Conservation (phyloP, 1,140 invertebrate genomes). For the Meloidogyne hapla region DNA sequence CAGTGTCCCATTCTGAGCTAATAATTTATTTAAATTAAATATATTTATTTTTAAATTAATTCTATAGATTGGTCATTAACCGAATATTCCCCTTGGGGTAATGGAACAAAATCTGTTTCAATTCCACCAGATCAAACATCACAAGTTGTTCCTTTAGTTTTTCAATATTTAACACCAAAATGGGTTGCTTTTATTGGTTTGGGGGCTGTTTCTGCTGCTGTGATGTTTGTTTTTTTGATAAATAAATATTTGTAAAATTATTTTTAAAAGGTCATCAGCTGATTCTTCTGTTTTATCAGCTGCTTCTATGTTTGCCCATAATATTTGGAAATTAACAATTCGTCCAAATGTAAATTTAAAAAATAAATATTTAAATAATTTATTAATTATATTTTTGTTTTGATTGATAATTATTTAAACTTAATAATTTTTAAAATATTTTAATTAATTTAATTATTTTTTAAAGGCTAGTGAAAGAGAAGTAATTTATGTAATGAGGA, state of each 20-base stretch:
- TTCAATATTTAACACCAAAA: slow-evolving; percentile 86
- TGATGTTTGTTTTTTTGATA: slow-evolving; percentile 77
- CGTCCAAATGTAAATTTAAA: slow-evolving; percentile 75
- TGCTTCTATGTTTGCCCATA: slow-evolving; percentile 94
- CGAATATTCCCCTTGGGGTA: slow-evolving; percentile 58
- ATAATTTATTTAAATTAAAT: slow-evolving; percentile 9
- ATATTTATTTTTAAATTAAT: not conserved
- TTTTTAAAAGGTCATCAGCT: slow-evolving; percentile 93
- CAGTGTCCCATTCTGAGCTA: no score
- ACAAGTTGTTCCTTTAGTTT: slow-evolving; percentile 84
- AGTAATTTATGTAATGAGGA: slow-evolving; percentile 95
- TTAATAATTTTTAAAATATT: not conserved
- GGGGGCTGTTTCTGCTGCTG: slow-evolving; percentile 94
- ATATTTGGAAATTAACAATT: slow-evolving; percentile 94
- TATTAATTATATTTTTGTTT: slow-evolving; percentile 14
- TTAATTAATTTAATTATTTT: slow-evolving; percentile 25
- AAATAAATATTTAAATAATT: slow-evolving; percentile 13
- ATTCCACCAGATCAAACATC: slow-evolving; percentile 53
- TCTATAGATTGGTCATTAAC: slow-evolving; percentile 57
- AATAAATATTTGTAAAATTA: slow-evolving; percentile 80
- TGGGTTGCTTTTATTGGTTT: slow-evolving; percentile 90
- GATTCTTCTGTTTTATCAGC: slow-evolving; percentile 94
- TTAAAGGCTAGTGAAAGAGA: slow-evolving; percentile 84
- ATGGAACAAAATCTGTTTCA: slow-evolving; percentile 56
- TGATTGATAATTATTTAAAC: not conserved